These are phyloP conservation scores for Panopea generosa DNA, from an alignment of 2,888 invertebrate species.

Conservation along the genomic window DNA sequence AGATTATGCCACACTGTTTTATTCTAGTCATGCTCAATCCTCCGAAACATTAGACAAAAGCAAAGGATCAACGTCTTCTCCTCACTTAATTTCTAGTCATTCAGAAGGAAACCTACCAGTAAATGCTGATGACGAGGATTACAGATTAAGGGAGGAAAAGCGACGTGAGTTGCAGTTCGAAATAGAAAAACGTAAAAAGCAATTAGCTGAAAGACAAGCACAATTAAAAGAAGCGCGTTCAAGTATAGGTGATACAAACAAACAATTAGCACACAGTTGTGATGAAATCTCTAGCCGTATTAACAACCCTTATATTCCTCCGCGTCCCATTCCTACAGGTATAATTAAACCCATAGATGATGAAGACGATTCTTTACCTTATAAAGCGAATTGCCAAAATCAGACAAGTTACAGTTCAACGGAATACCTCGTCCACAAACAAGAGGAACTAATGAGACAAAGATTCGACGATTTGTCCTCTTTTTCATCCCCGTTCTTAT, in stretches of 20 bases:
- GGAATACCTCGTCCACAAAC: slow-evolving; percentile 84
- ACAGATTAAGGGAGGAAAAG: slow-evolving; percentile 87
- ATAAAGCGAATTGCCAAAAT: slow-evolving; percentile 58
- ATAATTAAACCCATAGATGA: slow-evolving; percentile 84
- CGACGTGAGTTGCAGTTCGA: slow-evolving; percentile 88
- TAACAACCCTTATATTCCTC: slow-evolving; percentile 49
- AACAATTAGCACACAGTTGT: slow-evolving; percentile 78
- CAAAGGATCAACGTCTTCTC: slow-evolving; percentile 22
- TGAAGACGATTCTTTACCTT: slow-evolving; percentile 65
- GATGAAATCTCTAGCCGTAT: slow-evolving; percentile 77
- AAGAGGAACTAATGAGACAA: slow-evolving; percentile 73
- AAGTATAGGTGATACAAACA: slow-evolving; percentile 74
- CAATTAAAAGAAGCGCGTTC: slow-evolving; percentile 78
- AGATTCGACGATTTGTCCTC: slow-evolving; percentile 71
- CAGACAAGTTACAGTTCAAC: slow-evolving; percentile 80
- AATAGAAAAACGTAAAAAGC: slow-evolving; percentile 88
- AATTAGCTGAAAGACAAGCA: slow-evolving; percentile 87
- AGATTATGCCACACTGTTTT: slow-evolving; percentile 76
- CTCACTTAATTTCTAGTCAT: slow-evolving; percentile 63
- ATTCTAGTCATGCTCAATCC: slow-evolving; percentile 66
- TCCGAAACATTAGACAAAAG: slow-evolving; percentile 52
- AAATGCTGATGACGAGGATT: slow-evolving; percentile 86
- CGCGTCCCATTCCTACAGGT: slow-evolving; percentile 77
- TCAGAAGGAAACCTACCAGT: slow-evolving; percentile 67
- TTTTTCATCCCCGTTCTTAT: slow-evolving; percentile 70